Conservation (phyloP, 1,140 invertebrate species). For the Meloidogyne floridensis region DNA sequence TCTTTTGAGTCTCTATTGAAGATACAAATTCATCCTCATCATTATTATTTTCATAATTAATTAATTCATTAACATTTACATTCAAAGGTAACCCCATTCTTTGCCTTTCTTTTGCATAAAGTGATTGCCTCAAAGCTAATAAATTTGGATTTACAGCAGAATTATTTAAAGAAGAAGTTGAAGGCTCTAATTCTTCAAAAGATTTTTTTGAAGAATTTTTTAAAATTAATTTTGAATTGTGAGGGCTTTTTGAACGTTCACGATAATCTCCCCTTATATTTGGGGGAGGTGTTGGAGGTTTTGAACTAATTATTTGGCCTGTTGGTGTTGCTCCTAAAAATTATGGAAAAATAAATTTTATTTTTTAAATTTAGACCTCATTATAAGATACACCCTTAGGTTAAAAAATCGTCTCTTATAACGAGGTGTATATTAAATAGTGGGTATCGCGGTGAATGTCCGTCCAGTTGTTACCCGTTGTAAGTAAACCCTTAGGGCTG, state of each 20-base stretch:
- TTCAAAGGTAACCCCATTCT: conserved; percentile 8
- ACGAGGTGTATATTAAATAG: too few species aligned
- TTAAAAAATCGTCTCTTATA: too few species aligned
- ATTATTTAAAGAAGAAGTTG: neutral
- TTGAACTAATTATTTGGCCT: conserved; percentile 43
- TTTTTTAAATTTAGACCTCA: too few species aligned
- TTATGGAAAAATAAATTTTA: too few species aligned
- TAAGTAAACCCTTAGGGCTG: too few species aligned
- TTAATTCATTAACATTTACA: neutral
- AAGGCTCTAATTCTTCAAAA: neutral
- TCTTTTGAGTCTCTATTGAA: neutral
- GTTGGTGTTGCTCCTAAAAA: conserved; percentile 43
- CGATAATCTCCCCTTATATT: conserved; percentile 33
- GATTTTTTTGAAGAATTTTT: conserved; percentile 18
- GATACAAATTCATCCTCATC: too few species aligned
- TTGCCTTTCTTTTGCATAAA: conserved; percentile 28
- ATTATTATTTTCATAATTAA: neutral
- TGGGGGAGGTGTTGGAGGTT: conserved; percentile 63
- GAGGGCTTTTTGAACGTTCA: conserved; percentile 33
- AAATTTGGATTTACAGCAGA: conserved; percentile 22
- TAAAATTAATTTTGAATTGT: conserved; percentile 15
- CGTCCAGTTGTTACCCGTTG: too few species aligned
- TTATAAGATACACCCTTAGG: too few species aligned
- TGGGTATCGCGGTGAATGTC: too few species aligned
- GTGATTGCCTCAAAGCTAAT: conserved; percentile 27